These are phyloP conservation scores for Melozone crissalis DNA, from an alignment of 2,113 vertebrate species.

Conservation along the genomic window DNA sequence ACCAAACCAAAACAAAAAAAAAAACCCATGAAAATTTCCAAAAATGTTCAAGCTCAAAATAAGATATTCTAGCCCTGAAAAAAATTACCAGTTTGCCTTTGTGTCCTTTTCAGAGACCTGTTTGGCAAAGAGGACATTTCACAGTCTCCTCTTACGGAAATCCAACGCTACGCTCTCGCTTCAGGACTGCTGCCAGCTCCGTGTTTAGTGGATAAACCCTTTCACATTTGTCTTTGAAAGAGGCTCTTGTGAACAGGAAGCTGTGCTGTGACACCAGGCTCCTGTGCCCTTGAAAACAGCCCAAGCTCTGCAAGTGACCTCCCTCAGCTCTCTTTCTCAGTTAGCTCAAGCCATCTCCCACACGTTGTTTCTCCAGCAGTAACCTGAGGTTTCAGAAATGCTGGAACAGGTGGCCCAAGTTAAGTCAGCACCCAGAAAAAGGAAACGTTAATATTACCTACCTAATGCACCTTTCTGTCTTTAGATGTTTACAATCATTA, in stretches of 20 bases:
- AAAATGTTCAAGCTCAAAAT: not conserved
- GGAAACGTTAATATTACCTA: not conserved
- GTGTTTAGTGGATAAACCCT: not conserved
- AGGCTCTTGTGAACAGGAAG: constrained; percentile 3
- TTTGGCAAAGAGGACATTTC: not conserved
- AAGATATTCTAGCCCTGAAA: not conserved
- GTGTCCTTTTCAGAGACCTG: not conserved
- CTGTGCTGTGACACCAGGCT: not conserved
- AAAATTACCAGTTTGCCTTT: not conserved
- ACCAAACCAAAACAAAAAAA: not conserved
- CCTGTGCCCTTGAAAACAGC: not conserved
- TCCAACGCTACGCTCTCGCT: not conserved
- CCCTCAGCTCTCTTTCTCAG: not conserved
- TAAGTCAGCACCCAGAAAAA: not conserved
- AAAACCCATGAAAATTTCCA: not conserved
- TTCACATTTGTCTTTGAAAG: not conserved
- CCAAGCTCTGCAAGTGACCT: not conserved
- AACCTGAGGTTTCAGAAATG: not conserved
- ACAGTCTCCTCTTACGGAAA: not conserved
- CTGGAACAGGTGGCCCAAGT: not conserved
- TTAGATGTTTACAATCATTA: not conserved
- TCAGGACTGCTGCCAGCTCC: not conserved
- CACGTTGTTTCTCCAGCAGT: not conserved
- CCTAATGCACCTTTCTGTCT: not conserved
- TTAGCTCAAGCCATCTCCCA: not conserved